Evolutionary conservation across 37 sponge, comb jelly and placozoan genomes (phyloP).

Genomic region (Mnemiopsis leidyi): DNA sequence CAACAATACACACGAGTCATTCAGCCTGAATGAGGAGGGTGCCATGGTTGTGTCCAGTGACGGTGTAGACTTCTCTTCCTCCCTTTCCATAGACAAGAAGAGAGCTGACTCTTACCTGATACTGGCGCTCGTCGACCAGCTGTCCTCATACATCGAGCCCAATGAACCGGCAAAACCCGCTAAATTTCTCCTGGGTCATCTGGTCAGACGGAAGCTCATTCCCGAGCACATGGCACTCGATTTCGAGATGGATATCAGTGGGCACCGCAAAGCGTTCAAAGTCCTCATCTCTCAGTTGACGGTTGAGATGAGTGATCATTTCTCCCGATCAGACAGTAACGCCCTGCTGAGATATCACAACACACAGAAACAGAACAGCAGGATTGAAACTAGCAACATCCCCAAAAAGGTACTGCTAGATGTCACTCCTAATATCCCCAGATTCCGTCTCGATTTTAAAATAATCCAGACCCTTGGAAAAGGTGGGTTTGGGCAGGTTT

Average conservation of each 20-base stretch:
- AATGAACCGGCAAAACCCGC: conserved; percentile 28
- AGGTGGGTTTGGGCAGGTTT: conserved; percentile 55
- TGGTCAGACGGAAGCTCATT: conserved; percentile 50
- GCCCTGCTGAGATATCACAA: background rate
- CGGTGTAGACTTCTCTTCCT: conserved; percentile 45
- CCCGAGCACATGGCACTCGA: conserved; percentile 6
- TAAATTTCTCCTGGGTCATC: conserved; percentile 28
- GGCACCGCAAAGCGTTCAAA: conserved; percentile 25
- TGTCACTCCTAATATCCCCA: conserved; percentile 35
- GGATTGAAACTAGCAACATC: background rate
- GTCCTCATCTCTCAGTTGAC: conserved; percentile 58
- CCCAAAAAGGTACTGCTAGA: background rate
- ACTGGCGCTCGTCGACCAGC: conserved; percentile 47
- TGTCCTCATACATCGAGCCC: conserved; percentile 39
- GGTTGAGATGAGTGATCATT: conserved; percentile 36
- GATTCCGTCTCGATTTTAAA: conserved; percentile 46
- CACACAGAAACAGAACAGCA: background rate
- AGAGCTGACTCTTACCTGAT: conserved; percentile 33
- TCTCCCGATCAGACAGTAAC: background rate
- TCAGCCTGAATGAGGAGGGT: conserved; percentile 48
- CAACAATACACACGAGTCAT: conserved; percentile 1
- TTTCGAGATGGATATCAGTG: conserved; percentile 48
- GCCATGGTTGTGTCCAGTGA: conserved; percentile 64
- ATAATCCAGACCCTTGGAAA: conserved; percentile 26
- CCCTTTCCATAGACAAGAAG: conserved; percentile 63